Conservation (phyloP, 2,888 invertebrate genomes). For the Lasioglossum calceatum region DNA sequence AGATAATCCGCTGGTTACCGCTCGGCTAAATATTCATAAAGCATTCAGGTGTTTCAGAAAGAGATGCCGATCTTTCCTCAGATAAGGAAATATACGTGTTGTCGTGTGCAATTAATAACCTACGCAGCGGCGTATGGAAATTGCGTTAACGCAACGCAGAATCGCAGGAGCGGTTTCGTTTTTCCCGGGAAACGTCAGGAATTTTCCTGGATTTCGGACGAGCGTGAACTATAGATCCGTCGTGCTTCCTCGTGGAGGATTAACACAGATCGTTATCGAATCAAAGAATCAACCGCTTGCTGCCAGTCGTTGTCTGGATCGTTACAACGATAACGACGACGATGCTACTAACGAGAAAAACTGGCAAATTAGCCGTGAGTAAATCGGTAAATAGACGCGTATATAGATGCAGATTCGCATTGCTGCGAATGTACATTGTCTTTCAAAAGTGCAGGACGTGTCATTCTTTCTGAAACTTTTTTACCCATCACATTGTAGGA, state of each 20-base stretch:
- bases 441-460: background rate
- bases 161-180: background rate
- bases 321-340: background rate
- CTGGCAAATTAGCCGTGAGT: background rate
- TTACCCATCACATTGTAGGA: background rate
- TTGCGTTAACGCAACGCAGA: background rate
- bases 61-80: background rate
- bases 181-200: background rate
- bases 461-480: background rate
- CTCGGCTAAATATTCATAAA: background rate
- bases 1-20: background rate
- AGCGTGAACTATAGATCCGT: background rate
- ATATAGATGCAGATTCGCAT: background rate
- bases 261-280: background rate
- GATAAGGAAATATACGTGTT: conserved; percentile 3
- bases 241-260: background rate
- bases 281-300: background rate
- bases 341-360: background rate
- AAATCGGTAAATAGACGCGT: background rate
- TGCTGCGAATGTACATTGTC: too few species aligned
- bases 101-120: background rate
- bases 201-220: background rate
- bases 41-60: too few species aligned
- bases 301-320: background rate
- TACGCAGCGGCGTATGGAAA: conserved; percentile 18